Conservation (phyloP, 2,113 vertebrate species). For the Camelus dromedarius region DNA sequence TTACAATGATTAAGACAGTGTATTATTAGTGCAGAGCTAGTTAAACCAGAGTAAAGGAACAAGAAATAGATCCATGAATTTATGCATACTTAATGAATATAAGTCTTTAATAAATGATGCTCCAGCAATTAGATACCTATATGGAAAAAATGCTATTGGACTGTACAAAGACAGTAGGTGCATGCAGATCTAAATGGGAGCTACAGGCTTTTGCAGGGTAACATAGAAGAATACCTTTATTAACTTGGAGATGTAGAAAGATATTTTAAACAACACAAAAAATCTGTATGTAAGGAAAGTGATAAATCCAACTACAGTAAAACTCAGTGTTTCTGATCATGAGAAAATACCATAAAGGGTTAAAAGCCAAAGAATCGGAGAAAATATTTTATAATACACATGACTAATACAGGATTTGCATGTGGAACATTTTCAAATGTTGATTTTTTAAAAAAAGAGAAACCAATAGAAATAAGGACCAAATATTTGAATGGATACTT, state of each 20-base stretch:
- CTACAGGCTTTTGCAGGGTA: not conserved
- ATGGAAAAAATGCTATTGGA: not conserved
- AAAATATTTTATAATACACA: slow-evolving; percentile 19
- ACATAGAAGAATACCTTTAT: not conserved
- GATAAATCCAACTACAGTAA: not conserved
- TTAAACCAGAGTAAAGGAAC: not conserved
- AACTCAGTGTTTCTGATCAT: not conserved
- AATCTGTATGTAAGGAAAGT: not conserved
- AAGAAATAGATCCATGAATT: not conserved
- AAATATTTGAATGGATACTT: not conserved
- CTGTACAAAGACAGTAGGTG: not conserved
- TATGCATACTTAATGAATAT: not conserved
- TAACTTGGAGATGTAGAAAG: not conserved
- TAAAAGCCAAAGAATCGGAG: not conserved
- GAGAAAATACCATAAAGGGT: not conserved
- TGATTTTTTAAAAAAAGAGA: not conserved
- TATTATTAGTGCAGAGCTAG: not conserved
- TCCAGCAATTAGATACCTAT: not conserved
- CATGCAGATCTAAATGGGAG: not conserved
- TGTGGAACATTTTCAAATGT: not conserved
- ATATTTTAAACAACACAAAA: not conserved
- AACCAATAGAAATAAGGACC: not conserved
- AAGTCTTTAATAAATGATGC: not conserved
- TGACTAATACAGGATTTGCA: not conserved
- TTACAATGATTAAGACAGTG: slow-evolving; percentile 8